A percentile compares a stretch with the other conserved stretches of the same genome.
Evolutionary conservation across 2,797 vertebrate genomes (phyloP).

Genomic region (Sebastes iracundus): DNA sequence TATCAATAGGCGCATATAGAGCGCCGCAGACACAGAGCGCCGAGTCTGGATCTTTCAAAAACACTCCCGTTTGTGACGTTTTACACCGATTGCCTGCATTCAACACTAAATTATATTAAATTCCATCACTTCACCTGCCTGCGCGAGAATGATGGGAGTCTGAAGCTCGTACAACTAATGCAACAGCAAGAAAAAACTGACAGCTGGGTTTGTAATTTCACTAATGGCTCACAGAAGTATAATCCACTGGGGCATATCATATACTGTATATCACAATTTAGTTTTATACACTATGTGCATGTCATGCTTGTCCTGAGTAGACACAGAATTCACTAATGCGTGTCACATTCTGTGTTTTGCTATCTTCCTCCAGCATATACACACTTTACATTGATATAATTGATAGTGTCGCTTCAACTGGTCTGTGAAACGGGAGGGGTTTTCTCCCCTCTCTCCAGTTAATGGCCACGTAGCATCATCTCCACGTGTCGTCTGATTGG

Average conservation of each 20-base stretch:
- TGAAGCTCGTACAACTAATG: constrained; percentile 42
- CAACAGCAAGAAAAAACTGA: constrained; percentile 44
- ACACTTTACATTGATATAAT: constrained; percentile 49
- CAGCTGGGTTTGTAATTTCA: constrained; percentile 53
- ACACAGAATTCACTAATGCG: not conserved
- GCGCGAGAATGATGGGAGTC: constrained; percentile 34
- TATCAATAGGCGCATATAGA: constrained; percentile 69
- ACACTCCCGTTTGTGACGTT: constrained; percentile 56
- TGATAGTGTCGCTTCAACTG: constrained; percentile 57
- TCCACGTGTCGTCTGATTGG: constrained; percentile 69
- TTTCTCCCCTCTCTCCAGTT: constrained; percentile 38
- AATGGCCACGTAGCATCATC: constrained; percentile 61
- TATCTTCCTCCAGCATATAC: constrained; percentile 3
- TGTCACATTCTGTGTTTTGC: not conserved
- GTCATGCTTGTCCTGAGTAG: not conserved
- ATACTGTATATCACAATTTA: constrained; percentile 20
- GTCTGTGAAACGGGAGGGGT: constrained; percentile 20
- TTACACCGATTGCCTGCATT: constrained; percentile 55
- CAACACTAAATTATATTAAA: constrained; percentile 61
- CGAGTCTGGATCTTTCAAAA: constrained; percentile 55
- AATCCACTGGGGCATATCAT: constrained; percentile 31
- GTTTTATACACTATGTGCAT: constrained; percentile 2
- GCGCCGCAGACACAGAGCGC: constrained; percentile 48
- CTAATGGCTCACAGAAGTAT: constrained; percentile 44
- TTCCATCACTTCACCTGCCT: constrained; percentile 49